Conservation (phyloP, 92 coral and sea anemone genomes). For the Palythoa grandis region DNA sequence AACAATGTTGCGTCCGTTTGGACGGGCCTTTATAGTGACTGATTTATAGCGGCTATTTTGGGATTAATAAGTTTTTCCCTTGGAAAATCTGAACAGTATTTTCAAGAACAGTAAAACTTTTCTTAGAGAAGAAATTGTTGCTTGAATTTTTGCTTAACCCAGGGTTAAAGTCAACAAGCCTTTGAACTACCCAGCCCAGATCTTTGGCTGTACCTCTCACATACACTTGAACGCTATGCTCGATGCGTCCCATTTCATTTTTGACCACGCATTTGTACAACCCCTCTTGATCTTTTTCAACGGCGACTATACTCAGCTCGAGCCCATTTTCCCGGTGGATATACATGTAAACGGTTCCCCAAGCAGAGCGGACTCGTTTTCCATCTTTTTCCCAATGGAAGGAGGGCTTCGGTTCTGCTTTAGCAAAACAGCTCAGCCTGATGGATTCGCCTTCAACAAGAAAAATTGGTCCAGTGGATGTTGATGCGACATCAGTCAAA, state of each 20-base stretch:
- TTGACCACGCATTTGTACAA: slow-evolving; percentile 11
- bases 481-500: slow-evolving; percentile 11
- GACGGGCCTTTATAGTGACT: too few relatives aligned
- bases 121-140: too few relatives aligned
- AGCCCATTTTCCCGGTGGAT: slow-evolving; percentile 12
- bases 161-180: too few relatives aligned
- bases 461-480: slow-evolving; percentile 13
- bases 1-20: too few relatives aligned
- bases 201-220: slow-evolving; percentile 11
- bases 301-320: slow-evolving; percentile 1
- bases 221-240: neutral
- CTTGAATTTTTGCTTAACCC: too few relatives aligned
- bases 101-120: too few relatives aligned
- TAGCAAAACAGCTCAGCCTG: slow-evolving; percentile 29
- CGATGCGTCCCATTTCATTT: neutral
- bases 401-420: slow-evolving; percentile 25
- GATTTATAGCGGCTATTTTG: too few relatives aligned
- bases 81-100: too few relatives aligned
- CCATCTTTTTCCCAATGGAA: slow-evolving; percentile 36
- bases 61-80: too few relatives aligned
- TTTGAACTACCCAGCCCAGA: too few relatives aligned
- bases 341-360: slow-evolving; percentile 8
- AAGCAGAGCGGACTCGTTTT: neutral
- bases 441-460: slow-evolving; percentile 13
- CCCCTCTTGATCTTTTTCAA: slow-evolving; percentile 14